phyloP scores from a whole-genome alignment of 1,140 invertebrate genomes.

The Diachasma alloeum region DNA sequence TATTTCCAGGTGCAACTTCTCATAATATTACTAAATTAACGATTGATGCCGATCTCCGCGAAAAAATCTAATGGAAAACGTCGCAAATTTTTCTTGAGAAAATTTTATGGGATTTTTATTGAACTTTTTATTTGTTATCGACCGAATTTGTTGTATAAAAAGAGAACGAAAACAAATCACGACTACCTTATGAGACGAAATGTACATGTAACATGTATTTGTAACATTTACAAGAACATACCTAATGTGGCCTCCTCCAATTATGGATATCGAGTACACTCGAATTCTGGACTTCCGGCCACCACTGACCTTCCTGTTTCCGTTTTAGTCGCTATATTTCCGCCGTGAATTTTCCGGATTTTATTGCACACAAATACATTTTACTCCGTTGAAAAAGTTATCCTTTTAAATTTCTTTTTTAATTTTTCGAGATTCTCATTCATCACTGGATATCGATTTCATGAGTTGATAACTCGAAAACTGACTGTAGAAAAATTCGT shows the following conservation, averaged over 20 bases:
- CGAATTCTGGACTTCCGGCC: slow-evolving; percentile 20
- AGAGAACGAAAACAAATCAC: neutral
- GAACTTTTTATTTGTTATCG: too few species aligned
- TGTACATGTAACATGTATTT: neutral
- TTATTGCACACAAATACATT: neutral
- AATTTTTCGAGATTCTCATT: too few species aligned
- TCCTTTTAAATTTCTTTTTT: too few species aligned
- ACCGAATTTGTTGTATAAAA: neutral
- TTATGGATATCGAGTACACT: slow-evolving; percentile 7
- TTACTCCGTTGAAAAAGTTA: too few species aligned
- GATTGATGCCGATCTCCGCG: too few species aligned
- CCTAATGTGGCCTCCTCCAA: neutral
- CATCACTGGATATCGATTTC: too few species aligned
- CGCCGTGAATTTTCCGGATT: neutral
- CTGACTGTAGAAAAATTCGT: too few species aligned
- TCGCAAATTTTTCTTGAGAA: neutral
- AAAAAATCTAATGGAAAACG: too few species aligned
- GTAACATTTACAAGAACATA: neutral
- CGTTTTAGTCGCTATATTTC: slow-evolving; percentile 1
- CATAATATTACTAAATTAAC: too few species aligned
- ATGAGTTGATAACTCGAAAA: too few species aligned
- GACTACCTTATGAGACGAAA: neutral
- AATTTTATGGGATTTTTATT: neutral
- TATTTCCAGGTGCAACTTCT: too few species aligned
- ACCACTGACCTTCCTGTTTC: slow-evolving; percentile 21